A percentile compares a stretch with the other conserved stretches of the same genome.
phyloP scores from a whole-genome alignment of 1,140 invertebrate genomes.

The Neuroterus valhalla region DNA sequence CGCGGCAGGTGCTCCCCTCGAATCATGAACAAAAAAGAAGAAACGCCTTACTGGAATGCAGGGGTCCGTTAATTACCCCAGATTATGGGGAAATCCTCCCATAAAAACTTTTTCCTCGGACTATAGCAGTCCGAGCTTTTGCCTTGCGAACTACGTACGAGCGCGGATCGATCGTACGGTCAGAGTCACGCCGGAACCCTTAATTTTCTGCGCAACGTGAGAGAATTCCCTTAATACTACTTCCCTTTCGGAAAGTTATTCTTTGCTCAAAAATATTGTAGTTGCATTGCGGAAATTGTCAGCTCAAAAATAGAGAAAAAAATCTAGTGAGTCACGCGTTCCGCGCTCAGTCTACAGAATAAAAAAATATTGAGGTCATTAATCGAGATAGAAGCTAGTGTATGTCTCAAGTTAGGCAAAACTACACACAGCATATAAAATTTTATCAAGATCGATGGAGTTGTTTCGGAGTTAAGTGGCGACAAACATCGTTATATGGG shows the following conservation, averaged over 20 bases:
- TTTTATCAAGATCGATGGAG: too few species aligned
- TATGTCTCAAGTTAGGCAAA: too few species aligned
- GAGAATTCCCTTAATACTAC: slow-evolving; percentile 4
- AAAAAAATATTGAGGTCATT: too few species aligned
- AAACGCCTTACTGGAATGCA: neutral
- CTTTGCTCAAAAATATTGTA: neutral
- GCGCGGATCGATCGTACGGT: slow-evolving; percentile 28
- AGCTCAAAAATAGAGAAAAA: too few species aligned
- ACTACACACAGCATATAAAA: too few species aligned
- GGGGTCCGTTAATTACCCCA: slow-evolving; percentile 25
- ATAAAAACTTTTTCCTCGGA: slow-evolving; percentile 3
- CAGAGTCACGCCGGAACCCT: slow-evolving; percentile 23
- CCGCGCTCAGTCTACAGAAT: too few species aligned
- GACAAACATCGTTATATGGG: too few species aligned
- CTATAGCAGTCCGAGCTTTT: slow-evolving; percentile 11
- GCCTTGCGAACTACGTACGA: neutral
- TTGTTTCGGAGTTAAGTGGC: too few species aligned
- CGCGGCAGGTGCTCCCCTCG: neutral
- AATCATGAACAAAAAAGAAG: neutral
- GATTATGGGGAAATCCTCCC: slow-evolving; percentile 9
- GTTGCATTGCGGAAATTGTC: too few species aligned
- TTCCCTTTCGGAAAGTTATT: neutral
- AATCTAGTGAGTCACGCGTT: too few species aligned
- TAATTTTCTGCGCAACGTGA: slow-evolving; percentile 28
- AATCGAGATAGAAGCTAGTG: too few species aligned